Base-by-base conservation (phyloP, 1,140 invertebrate genomes). In the Drosophila jambulina region DNA sequence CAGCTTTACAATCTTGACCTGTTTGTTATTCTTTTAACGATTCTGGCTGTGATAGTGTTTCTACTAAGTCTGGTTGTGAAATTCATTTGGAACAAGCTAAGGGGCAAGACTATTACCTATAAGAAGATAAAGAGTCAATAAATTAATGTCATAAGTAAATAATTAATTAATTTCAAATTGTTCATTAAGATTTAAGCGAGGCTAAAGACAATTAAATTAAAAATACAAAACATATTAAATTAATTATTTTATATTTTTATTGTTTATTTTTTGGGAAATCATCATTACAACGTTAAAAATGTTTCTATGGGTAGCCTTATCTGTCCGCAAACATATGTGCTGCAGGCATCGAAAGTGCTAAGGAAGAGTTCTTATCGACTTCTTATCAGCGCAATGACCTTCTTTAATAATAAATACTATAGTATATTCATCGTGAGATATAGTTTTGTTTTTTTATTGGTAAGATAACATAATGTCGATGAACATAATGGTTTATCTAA, bases 1-100 rank as follows among this genome's bases (percentile, higher is more conserved):
- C 61, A 81, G 27, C 78, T 79, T 9, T 34, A 92, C 53, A 78
- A 91, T 61, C 59, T 93, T 0, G 93, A 93, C 76, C 75, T 93
- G 2, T 71, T 70, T 43, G 76, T 65, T 8, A 27, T 82, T 1
- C 32, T 87, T 4, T 43, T 80, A 38, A 23, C 91, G 8, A 21
- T 72, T 8, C 9, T 48, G 1, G 19, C 12, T 12, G 12, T 64
- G 1, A 9, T 46, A 9, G 6, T 68, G 12, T 19, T 68, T 4
- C 15, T 77, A 4, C n/a, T 57, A 15, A 21, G 54, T 2, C 32
- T 80, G 0, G 7, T 78, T 10, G 4, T 65, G 1, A 74, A 70
- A 32, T 49, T 68, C 0, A 5, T 68, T 1, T 63, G 58, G 27
- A 60, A 27, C 0, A 78, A 70, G 15, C 2, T 78, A 1, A 7